Conservation (phyloP, 2,888 invertebrate species). For the Microdon myrmicae region DNA sequence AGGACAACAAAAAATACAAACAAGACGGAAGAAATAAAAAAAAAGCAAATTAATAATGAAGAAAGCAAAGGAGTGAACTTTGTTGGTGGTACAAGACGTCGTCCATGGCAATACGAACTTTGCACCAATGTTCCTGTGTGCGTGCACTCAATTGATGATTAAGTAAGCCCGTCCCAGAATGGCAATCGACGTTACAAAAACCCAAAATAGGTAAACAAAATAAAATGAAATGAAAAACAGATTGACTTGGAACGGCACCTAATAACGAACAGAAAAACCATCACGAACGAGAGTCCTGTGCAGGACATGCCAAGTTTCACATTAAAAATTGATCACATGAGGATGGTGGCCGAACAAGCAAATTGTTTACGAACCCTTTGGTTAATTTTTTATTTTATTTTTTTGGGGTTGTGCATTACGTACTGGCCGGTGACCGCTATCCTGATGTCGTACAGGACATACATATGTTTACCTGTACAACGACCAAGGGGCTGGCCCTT, state of each 20-base stretch:
- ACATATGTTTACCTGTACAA: too few species aligned
- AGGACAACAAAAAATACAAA: constrained; percentile 1
- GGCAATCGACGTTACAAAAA: constrained; percentile 27
- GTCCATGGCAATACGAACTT: constrained; percentile 47
- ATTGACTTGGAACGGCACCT: constrained; percentile 33
- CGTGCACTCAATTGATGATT: constrained; percentile 29
- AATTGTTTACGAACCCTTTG: constrained; percentile 21
- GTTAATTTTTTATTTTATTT: constrained; percentile 13
- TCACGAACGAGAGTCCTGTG: constrained; percentile 7
- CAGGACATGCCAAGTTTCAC: constrained; percentile 11
- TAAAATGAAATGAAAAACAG: constrained; percentile 27
- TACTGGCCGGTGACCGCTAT: constrained; percentile 20
- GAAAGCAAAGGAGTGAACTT: constrained; percentile 22
- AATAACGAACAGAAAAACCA: constrained; percentile 14
- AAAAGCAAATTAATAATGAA: constrained; percentile 38
- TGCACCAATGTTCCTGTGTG: constrained; percentile 18
- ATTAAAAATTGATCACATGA: too few species aligned
- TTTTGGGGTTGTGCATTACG: constrained; percentile 27
- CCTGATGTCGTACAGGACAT: constrained; percentile 10
- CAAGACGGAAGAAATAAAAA: constrained; percentile 15
- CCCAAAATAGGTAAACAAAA: too few species aligned
- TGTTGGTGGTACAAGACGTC: constrained; percentile 49
- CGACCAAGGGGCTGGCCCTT: too few species aligned
- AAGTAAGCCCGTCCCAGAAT: not conserved
- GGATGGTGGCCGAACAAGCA: constrained; percentile 11